Base-by-base conservation (phyloP, 2,888 invertebrate species). In the Dryocosmus kuriphilus region DNA sequence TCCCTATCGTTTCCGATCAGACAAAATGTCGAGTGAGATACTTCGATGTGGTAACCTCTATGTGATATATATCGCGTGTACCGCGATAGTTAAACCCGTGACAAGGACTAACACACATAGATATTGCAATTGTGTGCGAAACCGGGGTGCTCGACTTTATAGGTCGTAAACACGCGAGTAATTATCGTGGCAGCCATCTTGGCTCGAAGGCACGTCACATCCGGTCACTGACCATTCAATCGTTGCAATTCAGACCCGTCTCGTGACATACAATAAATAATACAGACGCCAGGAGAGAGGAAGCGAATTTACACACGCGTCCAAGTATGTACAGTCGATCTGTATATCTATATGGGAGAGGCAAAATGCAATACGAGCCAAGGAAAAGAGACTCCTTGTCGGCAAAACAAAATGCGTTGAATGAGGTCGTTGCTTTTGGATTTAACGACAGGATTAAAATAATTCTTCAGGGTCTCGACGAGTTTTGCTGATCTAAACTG, bases 181-280 rank as follows among this genome's bases (percentile, higher is more conserved):
- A 88, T 89, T 87, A 89, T 89, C 85, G 83, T 85, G 76, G 74
- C 85, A 83, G 86, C 86, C 87, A 87, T 87, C 85, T 87, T 86
- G 85, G 81, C 79, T 81, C 82, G 82, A 83, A 82, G 84, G 80
- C 85, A 84, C 87, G 87, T 89, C 89, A 88, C 85, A 88, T 90
- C 90, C 89, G 89, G 89, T 89, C 88, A 88, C 85, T 88, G 89
- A 88, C 88, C 89, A 88, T 89, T 89, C 88, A 87, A 88, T 89
- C 89, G 89, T 88, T 83, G 85, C 85, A 83, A 84, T 80, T 83
- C 81, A 75, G 75, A 76, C 78, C 78, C 51, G 22, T 75, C 38
- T 77, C 77, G 75, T 80, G 76, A 79, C 80, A 79, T 71, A 80
- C 81, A 83, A 87, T 85, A 84, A 88, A 88, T 85, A 85, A 87